Conservation (phyloP, 2,888 invertebrate species). For the Calameuta pallipes region DNA sequence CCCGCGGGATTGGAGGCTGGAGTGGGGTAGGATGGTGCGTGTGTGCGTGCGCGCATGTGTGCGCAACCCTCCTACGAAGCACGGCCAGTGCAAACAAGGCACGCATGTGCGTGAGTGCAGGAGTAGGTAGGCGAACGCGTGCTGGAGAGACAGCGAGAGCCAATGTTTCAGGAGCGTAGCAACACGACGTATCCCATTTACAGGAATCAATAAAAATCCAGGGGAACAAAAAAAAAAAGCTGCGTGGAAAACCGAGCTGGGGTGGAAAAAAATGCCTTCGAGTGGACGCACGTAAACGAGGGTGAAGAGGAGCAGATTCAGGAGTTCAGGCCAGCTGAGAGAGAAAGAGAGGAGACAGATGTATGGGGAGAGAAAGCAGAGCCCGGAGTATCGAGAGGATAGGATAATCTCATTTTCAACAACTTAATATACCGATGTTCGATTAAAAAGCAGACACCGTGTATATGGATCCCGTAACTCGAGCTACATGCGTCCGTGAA, state of each 20-base stretch:
- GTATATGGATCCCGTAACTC: constrained; percentile 20
- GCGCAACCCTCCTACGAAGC: background rate
- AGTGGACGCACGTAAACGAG: too few species aligned
- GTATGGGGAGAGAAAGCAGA: constrained; percentile 10
- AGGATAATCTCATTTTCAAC: constrained; percentile 62
- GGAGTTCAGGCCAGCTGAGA: constrained; percentile 1
- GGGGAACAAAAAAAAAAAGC: constrained; percentile 15
- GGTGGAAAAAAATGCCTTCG: too few species aligned
- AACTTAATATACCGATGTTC: constrained; percentile 63
- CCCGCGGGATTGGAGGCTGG: background rate
- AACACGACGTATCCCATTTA: constrained; percentile 19
- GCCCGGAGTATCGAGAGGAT: constrained; percentile 37
- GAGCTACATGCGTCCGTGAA: too few species aligned
- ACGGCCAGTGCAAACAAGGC: too few species aligned
- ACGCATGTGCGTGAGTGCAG: too few species aligned
- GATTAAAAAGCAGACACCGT: constrained; percentile 61
- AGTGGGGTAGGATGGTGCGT: background rate
- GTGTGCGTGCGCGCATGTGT: too few species aligned
- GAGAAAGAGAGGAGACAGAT: constrained; percentile 16
- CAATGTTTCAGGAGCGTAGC: background rate
- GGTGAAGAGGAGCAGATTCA: background rate
- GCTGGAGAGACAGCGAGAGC: too few species aligned
- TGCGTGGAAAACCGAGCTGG: background rate
- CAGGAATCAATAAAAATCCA: constrained; percentile 43
- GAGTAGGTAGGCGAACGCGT: too few species aligned